Conservation (phyloP, 2,888 invertebrate genomes). For the Mycalesis mineus region DNA sequence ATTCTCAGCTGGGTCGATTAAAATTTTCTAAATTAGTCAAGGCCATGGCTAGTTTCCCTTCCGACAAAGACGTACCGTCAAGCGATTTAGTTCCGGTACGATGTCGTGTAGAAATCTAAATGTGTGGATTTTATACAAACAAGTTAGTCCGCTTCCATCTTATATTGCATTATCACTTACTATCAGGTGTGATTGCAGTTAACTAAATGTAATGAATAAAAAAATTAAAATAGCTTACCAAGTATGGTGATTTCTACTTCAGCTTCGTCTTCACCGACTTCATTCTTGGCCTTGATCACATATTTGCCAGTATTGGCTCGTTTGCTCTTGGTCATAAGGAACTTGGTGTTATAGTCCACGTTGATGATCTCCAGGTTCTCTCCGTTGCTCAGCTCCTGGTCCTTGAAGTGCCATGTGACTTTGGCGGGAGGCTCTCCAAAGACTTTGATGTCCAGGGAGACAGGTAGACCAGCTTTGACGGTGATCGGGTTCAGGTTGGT, state of each 20-base stretch:
- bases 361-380: constrained; percentile 86
- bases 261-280: constrained; percentile 94
- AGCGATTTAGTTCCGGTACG: too few species aligned
- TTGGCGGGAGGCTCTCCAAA: constrained; percentile 96
- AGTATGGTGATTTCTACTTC: constrained; percentile 93
- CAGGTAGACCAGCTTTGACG: constrained; percentile 85
- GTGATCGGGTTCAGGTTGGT: constrained; percentile 90
- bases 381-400: constrained; percentile 78
- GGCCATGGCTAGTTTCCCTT: too few species aligned
- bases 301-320: constrained; percentile 92
- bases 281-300: constrained; percentile 92
- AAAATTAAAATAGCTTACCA: constrained; percentile 47
- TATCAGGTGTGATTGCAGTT: too few species aligned
- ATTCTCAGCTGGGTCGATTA: too few species aligned
- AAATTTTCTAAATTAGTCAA: too few species aligned
- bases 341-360: constrained; percentile 93
- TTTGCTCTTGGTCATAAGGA: constrained; percentile 89
- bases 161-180: too few species aligned
- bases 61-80: too few species aligned
- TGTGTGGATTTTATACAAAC: too few species aligned
- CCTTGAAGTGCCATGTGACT: constrained; percentile 92
- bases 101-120: too few species aligned
- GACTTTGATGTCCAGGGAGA: constrained; percentile 91
- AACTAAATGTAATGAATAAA: too few species aligned
- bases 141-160: too few species aligned